These are phyloP conservation scores for Pogona vitticeps DNA, from an alignment of 2,113 vertebrate species.

Conservation along the genomic window DNA sequence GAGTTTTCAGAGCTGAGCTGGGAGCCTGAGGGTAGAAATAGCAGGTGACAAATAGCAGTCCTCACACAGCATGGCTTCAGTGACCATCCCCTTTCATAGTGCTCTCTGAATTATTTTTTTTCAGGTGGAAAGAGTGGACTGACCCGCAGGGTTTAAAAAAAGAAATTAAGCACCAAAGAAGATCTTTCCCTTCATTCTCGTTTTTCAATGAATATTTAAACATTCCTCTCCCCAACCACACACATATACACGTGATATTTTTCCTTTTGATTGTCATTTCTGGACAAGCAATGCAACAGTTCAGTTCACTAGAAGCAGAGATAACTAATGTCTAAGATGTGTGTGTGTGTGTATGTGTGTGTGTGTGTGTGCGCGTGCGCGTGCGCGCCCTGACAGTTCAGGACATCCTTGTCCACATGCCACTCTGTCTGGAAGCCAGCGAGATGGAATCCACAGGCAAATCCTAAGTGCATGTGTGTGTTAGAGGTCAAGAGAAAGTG, in stretches of 20 bases:
- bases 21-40: not conserved
- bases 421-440: too few species aligned
- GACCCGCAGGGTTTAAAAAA: not conserved
- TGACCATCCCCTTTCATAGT: not conserved
- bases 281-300: not conserved
- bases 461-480: too few species aligned
- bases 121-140: not conserved
- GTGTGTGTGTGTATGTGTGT: too few species aligned
- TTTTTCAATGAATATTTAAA: slow-evolving; percentile 7
- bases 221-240: not conserved
- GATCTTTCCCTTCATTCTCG: not conserved
- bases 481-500: too few species aligned
- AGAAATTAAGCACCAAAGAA: not conserved
- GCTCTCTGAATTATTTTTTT: slow-evolving; percentile 9
- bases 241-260: not conserved
- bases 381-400: too few species aligned
- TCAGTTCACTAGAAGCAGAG: not conserved
- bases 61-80: not conserved
- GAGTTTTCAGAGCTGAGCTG: not conserved
- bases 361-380: too few species aligned
- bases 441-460: too few species aligned
- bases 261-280: not conserved
- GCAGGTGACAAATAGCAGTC: not conserved
- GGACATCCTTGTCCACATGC: too few species aligned
- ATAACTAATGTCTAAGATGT: not conserved